Evolutionary conservation across 1,140 invertebrate genomes (phyloP).

Genomic region (Philopotamus ludificatus): DNA sequence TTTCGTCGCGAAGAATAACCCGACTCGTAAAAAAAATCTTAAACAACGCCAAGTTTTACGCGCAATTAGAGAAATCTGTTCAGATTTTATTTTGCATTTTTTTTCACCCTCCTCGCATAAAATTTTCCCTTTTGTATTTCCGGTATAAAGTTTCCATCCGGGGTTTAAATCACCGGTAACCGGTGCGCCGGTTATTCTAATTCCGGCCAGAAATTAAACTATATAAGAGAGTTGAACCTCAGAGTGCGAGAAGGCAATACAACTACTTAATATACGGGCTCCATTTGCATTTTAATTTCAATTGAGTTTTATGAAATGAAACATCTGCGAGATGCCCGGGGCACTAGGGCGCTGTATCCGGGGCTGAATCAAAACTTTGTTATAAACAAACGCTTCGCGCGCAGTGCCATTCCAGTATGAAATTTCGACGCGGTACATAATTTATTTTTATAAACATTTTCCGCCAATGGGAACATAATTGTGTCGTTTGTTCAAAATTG

Average conservation of each 20-base stretch:
- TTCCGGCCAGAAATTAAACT: constrained; percentile 3
- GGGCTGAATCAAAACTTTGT: neutral
- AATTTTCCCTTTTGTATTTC: neutral
- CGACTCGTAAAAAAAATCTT: too few relatives aligned
- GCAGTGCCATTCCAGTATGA: too few relatives aligned
- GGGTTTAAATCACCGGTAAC: neutral
- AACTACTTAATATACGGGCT: neutral
- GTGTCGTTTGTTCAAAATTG: too few relatives aligned
- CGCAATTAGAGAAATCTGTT: neutral
- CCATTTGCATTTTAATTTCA: constrained; percentile 11
- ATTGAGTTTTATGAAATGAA: constrained; percentile 8
- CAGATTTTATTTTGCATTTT: neutral
- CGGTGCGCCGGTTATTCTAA: neutral
- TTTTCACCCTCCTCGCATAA: neutral
- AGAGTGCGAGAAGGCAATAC: neutral
- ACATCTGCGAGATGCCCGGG: neutral
- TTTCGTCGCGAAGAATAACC: too few relatives aligned
- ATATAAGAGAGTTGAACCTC: neutral
- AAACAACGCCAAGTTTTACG: too few relatives aligned
- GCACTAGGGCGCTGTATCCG: neutral
- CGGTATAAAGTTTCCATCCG: neutral
- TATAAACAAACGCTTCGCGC: too few relatives aligned
- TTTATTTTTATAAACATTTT: too few relatives aligned
- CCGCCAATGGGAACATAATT: too few relatives aligned
- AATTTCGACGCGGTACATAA: too few relatives aligned